Base-by-base conservation (phyloP, 2,888 invertebrate species). In the Lamellibrachia satsuma region DNA sequence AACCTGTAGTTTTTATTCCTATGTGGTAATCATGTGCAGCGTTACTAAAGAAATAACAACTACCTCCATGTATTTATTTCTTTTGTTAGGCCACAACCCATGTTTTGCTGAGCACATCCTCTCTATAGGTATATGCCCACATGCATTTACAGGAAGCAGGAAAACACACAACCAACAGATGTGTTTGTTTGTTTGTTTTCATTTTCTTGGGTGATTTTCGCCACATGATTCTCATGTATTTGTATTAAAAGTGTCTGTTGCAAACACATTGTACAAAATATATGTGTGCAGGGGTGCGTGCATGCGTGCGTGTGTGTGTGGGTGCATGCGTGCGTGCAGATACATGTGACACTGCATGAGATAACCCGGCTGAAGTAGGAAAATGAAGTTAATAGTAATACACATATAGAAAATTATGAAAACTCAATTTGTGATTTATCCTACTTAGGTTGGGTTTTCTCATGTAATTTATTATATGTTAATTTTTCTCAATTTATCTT, bases 181-280 rank as follows among this genome's bases (percentile, higher is more conserved):
- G 75, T 75, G 6, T 6, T 75, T 2, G 11, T 22, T 60, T 60
- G 60, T 75, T 75, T 6, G 6, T 22, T 75, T 4, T 75, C 22
- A 75, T 22, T 11, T 75, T 22, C 15, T n/a, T 22, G 1, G 75
- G 75, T 75, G 15, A 75, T 75, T 15, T 22, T 75, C 75, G n/a
- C 75, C 75, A 22, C 15, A 75, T 22, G 15, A 15, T 60, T 15
- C 22, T 75, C n/a, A 22, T 39, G 39, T 39, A 39, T 39, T 39
- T 39, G 39, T 39, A 39, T 39, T 39, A 39, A 39, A 39, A 39
- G 52, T 92, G 90, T 92, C n/a, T 92, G 90, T 92, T 39, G 39
- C 39, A 39, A 39, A 39, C 39, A 39, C 39, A 39, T 39, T 39
- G 39, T 39, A 39, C 39, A 39, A 39, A 39, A 91, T 91, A 39